phyloP scores from a whole-genome alignment of 2,888 invertebrate genomes.

The Erebia epiphron region DNA sequence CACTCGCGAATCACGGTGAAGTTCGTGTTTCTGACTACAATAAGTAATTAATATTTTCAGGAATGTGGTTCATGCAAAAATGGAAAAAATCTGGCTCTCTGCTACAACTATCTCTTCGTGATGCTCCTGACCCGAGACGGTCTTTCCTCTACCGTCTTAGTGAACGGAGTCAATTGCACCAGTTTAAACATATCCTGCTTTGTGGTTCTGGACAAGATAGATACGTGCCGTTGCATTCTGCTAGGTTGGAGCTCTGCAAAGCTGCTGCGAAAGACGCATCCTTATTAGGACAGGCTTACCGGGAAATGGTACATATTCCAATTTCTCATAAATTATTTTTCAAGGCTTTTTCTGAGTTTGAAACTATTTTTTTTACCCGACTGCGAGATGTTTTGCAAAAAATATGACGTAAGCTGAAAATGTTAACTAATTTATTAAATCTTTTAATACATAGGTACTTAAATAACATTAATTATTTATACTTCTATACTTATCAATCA shows the following conservation, averaged over 20 bases:
- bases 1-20: too few species aligned
- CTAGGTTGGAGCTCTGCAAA: constrained; percentile 96
- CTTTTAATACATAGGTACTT: too few species aligned
- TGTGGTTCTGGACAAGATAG: constrained; percentile 98
- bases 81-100: constrained; percentile 98
- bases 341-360: not conserved
- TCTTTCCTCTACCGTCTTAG: constrained; percentile 97
- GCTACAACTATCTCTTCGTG: constrained; percentile 95
- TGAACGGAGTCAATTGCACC: constrained; percentile 92
- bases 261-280: constrained; percentile 95
- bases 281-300: constrained; percentile 86
- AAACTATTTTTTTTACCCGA: not conserved
- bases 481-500: too few species aligned
- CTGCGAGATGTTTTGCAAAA: too few species aligned
- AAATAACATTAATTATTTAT: too few species aligned
- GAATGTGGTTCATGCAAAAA: constrained; percentile 99
- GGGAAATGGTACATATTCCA: constrained; percentile 76
- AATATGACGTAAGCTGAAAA: not conserved
- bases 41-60: constrained; percentile 73
- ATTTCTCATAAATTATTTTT: not conserved
- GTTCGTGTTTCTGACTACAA: not conserved
- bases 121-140: constrained; percentile 92
- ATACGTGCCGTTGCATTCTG: constrained; percentile 98
- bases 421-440: not conserved
- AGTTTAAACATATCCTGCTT: constrained; percentile 95